Percentiles rank a stretch among this genome's conserved stretches.
Conservation (phyloP, 1,140 invertebrate genomes). For the Drosophila punjabiensis region DNA sequence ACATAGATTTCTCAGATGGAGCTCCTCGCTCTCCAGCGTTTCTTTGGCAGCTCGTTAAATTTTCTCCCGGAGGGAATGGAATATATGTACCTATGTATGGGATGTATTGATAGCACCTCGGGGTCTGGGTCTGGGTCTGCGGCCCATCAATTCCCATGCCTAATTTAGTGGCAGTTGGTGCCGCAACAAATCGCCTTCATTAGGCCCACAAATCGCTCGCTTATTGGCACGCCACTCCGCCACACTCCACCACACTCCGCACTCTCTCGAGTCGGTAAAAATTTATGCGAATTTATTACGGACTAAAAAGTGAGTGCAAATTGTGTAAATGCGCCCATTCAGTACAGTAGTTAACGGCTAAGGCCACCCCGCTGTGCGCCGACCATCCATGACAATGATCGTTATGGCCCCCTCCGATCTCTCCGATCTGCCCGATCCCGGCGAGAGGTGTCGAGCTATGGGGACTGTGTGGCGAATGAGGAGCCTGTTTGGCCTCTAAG, state of each 20-base stretch:
- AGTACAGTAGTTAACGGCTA: constrained; percentile 76
- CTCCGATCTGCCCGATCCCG: not conserved
- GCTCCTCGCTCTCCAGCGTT: constrained; percentile 20
- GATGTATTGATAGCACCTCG: constrained; percentile 26
- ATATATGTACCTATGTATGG: not conserved
- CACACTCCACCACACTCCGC: not conserved
- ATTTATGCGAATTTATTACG: constrained; percentile 74
- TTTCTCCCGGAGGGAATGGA: not conserved
- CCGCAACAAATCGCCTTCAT: constrained; percentile 78
- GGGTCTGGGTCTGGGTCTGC: constrained; percentile 3
- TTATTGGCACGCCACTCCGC: constrained; percentile 65
- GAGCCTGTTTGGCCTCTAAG: constrained; percentile 24
- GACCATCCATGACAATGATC: constrained; percentile 56
- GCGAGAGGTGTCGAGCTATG: constrained; percentile 27
- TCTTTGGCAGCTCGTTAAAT: constrained; percentile 71
- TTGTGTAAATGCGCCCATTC: constrained; percentile 71
- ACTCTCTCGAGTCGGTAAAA: constrained; percentile 29
- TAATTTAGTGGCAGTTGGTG: constrained; percentile 75
- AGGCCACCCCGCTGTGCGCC: constrained; percentile 67
- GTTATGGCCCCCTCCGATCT: constrained; percentile 32
- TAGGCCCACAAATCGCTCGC: constrained; percentile 74
- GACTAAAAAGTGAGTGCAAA: constrained; percentile 66
- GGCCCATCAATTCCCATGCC: constrained; percentile 62
- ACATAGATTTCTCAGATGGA: constrained; percentile 69
- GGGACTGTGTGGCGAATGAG: constrained; percentile 53